Percentiles rank a stretch among this genome's conserved stretches.
These are phyloP conservation scores for Florisuga fusca DNA, from an alignment of 2,797 vertebrate species.

Conservation along the genomic window DNA sequence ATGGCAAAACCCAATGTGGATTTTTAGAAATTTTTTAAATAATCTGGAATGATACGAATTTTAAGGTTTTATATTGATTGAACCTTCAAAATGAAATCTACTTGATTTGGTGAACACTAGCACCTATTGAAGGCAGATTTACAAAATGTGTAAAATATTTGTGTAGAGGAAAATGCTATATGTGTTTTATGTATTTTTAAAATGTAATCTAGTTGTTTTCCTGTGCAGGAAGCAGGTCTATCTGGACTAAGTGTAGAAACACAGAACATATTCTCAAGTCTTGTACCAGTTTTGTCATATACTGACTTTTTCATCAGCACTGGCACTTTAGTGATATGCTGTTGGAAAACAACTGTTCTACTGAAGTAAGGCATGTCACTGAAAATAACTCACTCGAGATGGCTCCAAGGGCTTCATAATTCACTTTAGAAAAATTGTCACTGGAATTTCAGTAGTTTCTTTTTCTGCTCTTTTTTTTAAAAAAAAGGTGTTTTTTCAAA, in stretches of 20 bases:
- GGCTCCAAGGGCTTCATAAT: background rate
- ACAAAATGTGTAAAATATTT: background rate
- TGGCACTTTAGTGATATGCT: background rate
- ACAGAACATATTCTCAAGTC: background rate
- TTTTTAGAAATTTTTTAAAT: background rate
- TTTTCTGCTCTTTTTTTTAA: background rate
- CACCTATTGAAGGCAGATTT: background rate
- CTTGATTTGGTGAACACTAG: background rate
- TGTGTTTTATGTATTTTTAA: background rate
- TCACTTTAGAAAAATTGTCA: background rate
- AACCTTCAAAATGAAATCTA: background rate
- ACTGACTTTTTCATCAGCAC: background rate
- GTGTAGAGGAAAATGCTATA: background rate
- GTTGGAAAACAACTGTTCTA: background rate
- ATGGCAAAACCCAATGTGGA: background rate
- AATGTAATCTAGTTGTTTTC: background rate
- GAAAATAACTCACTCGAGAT: background rate
- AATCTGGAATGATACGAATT: background rate
- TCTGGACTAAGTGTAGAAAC: background rate
- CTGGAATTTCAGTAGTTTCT: background rate
- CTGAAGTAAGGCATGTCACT: background rate
- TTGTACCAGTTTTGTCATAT: rapidly evolving
- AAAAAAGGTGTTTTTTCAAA: background rate
- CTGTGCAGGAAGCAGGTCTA: background rate
- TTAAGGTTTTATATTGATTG: background rate